Base-by-base conservation (phyloP, 2,113 vertebrate genomes). In the Alosa alosa region DNA sequence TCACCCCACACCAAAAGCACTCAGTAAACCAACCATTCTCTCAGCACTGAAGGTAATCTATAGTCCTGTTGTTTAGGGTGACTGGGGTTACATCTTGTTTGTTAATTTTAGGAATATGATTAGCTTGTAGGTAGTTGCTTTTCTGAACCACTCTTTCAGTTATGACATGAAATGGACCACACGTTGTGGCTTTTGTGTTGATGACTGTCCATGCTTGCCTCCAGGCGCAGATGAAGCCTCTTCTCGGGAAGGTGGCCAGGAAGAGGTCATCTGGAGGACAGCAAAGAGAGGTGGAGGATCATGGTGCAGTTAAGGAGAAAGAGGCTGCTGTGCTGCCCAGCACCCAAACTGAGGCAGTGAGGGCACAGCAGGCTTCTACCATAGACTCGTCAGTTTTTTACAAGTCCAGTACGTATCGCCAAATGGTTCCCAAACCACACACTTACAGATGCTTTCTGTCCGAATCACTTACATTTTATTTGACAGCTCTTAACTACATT, bases 351-450 rank as follows among this genome's bases (percentile, higher is more conserved):
- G 97, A 96, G 93, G 96, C 97, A 89, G 96, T 94, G 90, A 95
- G 96, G 94, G 95, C 94, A 83, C 95, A 97, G 94, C 95, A 96
- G 94, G 93, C 96, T 91, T 91, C 96, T 92, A 93, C 96, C 91
- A 94, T 94, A 92, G 92, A 96, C 91, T 92, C 97, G 89, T 90
- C 98, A 94, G 92, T 96, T 92, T 96, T 97, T 92, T 94, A 93
- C 96, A 97, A 97, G 90, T 85, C 91, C 96, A 97, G 98, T 99
- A 99, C 95, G 98, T 99, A 98, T 97, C 93, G 89, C 93, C 93
- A 91, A 94, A 95, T 95, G 94, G 95, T 94, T 91, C 91, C 93
- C 92, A 94, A 88, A 87, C 90, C 86, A 85, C 81, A 46, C 81
- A 84, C 86, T 88, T 57, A 78, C 87, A 86, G 18, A 86, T 57